Evolutionary conservation across 2,113 vertebrate species (phyloP).

Genomic region (Atlantisia rogersi): DNA sequence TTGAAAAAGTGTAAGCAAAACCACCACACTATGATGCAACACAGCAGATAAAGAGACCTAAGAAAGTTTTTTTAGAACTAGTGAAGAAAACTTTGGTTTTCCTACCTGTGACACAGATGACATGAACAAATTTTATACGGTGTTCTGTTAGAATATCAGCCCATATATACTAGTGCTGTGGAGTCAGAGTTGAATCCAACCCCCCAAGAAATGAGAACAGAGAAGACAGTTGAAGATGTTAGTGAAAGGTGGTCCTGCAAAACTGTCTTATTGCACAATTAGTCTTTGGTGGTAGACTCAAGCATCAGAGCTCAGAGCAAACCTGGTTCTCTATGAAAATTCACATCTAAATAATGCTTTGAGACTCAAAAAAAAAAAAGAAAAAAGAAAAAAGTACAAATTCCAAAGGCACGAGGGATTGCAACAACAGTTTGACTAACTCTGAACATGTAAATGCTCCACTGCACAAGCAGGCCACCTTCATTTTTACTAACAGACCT

Average conservation of each 20-base stretch:
- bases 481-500: neutral
- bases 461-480: neutral
- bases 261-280: neutral
- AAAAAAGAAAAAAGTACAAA: neutral
- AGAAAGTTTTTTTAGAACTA: neutral
- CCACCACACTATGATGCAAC: neutral
- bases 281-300: neutral
- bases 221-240: neutral
- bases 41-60: neutral
- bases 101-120: neutral
- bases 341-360: neutral
- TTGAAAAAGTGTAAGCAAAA: neutral
- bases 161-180: neutral
- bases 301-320: neutral
- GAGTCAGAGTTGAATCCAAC: neutral
- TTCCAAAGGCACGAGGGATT: neutral
- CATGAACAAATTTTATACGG: neutral
- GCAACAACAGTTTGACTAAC: neutral
- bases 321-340: neutral
- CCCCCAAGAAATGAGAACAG: neutral
- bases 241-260: neutral
- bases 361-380: neutral
- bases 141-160: neutral
- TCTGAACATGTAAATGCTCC: neutral
- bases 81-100: neutral